These are phyloP conservation scores for Radopholus similis DNA, from an alignment of 1,140 invertebrate species.

Conservation along the genomic window DNA sequence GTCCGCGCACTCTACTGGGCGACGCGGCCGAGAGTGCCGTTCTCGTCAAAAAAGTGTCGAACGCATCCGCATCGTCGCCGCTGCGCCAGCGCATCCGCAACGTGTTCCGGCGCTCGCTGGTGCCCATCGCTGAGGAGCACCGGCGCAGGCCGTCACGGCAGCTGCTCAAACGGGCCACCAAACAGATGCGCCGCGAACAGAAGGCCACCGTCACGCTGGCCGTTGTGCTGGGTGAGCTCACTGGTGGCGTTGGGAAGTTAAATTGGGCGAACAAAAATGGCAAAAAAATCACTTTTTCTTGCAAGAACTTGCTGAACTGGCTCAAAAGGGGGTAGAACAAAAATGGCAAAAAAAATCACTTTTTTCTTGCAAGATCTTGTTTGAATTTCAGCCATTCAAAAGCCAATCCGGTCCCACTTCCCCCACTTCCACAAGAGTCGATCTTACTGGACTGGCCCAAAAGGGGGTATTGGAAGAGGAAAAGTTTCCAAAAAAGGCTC, in stretches of 20 bases:
- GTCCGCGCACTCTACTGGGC: background rate
- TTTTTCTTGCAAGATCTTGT: too few relatives aligned
- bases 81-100: background rate
- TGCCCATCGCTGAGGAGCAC: conserved; percentile 1
- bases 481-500: too few relatives aligned
- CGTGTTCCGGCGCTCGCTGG: conserved; percentile 3
- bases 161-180: conserved; percentile 55
- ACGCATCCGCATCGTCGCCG: background rate
- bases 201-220: conserved; percentile 99
- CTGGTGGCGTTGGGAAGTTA: background rate
- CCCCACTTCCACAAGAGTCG: too few relatives aligned
- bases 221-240: conserved; percentile 85
- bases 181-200: conserved; percentile 68
- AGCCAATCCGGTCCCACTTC: too few relatives aligned
- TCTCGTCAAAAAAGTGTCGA: too few relatives aligned
- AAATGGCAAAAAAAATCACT: too few relatives aligned
- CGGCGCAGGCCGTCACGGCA: conserved; percentile 33
- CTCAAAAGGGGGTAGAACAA: background rate
- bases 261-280: too few relatives aligned
- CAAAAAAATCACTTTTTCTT: conserved; percentile 5
- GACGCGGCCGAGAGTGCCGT: background rate
- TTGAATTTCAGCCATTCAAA: too few relatives aligned
- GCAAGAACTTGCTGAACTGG: conserved; percentile 3
- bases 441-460: too few relatives aligned
- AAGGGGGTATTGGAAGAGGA: too few relatives aligned